These are phyloP conservation scores for Oncorhynchus kisutch DNA, from an alignment of 2,113 vertebrate species.

Conservation along the genomic window DNA sequence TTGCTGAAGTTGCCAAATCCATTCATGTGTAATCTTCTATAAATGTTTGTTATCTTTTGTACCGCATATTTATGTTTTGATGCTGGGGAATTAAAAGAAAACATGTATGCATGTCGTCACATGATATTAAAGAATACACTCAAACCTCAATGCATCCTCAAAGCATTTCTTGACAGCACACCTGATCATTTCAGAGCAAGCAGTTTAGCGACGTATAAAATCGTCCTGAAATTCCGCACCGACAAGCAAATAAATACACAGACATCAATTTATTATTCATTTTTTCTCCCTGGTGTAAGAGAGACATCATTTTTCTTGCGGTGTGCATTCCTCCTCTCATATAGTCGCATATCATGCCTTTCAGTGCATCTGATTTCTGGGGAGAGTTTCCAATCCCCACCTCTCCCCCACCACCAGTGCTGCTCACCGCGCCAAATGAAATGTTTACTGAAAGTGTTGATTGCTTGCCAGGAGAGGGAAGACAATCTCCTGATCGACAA, in stretches of 20 bases:
- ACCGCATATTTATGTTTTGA: no score
- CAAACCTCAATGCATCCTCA: no score
- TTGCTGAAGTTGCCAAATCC: no score
- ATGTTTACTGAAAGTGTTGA: neutral
- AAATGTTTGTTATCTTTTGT: no score
- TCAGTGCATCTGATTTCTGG: neutral
- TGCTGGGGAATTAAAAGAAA: no score
- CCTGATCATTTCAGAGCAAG: neutral
- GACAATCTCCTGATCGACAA: neutral
- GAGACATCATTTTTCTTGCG: neutral
- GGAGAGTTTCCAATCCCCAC: neutral
- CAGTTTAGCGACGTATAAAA: neutral
- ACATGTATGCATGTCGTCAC: no score
- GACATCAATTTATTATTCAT: neutral
- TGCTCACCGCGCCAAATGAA: neutral
- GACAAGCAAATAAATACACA: neutral
- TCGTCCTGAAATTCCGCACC: neutral
- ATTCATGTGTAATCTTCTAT: no score
- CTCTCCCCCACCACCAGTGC: neutral
- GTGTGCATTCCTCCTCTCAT: neutral
- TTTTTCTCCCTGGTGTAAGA: neutral
- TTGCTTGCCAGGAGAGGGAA: neutral
- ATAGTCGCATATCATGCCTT: constrained; percentile 1
- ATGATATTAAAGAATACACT: no score
- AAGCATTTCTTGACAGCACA: neutral